Conservation (phyloP, 2,888 invertebrate genomes). For the Scaptomyza polygonia region DNA sequence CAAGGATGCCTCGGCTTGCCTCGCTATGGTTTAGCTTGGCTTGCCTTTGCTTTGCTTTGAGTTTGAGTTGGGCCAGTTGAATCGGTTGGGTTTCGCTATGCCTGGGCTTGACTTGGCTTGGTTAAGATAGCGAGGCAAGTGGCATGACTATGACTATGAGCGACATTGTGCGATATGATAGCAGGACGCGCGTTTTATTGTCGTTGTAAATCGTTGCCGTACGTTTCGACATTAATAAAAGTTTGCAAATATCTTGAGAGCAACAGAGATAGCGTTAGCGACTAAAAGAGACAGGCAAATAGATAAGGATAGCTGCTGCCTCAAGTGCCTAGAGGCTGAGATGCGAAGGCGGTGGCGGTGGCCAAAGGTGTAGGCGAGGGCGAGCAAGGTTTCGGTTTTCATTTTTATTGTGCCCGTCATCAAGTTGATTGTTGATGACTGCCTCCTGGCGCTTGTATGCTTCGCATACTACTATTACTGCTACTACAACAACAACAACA, state of each 20-base stretch:
- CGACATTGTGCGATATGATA: conserved; percentile 79
- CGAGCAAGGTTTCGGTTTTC: conserved; percentile 69
- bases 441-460: conserved; percentile 56
- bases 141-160: conserved; percentile 77
- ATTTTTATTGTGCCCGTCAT: conserved; percentile 80
- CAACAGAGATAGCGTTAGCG: conserved; percentile 42
- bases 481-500: no score
- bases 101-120: conserved; percentile 41
- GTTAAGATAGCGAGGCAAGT: conserved; percentile 73
- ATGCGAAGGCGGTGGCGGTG: background rate
- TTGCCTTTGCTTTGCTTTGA: conserved; percentile 10
- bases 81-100: conserved; percentile 4
- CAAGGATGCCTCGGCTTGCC: conserved; percentile 51
- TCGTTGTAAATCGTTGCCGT: conserved; percentile 80
- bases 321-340: conserved; percentile 50
- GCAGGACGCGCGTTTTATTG: conserved; percentile 78
- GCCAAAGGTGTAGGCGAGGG: no score
- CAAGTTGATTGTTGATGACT: conserved; percentile 79
- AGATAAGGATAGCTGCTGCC: conserved; percentile 41
- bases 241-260: conserved; percentile 75
- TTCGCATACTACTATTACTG: conserved; percentile 30
- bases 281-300: conserved; percentile 9
- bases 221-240: conserved; percentile 80
- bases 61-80: conserved; percentile 18
- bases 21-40: conserved; percentile 22